phyloP scores from a whole-genome alignment of 2,888 invertebrate species.

The Netelia fuscicornis region DNA sequence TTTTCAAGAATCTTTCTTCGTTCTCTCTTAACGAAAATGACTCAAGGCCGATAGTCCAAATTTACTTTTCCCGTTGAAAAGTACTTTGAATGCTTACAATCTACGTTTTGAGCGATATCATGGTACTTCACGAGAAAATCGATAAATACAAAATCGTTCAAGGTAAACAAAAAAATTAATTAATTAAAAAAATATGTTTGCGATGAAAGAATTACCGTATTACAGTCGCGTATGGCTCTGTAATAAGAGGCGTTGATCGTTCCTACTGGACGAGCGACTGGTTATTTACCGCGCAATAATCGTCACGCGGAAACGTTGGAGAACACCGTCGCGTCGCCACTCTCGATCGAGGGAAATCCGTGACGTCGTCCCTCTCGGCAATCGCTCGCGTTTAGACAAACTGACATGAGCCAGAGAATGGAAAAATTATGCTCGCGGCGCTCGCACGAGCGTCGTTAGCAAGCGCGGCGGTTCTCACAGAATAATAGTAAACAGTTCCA shows the following conservation, averaged over 20 bases:
- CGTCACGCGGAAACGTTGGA: not conserved
- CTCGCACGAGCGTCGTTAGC: not conserved
- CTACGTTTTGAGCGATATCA: not conserved
- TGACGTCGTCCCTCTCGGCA: conserved; percentile 8
- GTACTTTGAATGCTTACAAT: not conserved
- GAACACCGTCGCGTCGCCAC: not conserved
- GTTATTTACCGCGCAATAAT: conserved; percentile 45
- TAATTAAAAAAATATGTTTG: not conserved
- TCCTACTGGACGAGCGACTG: conserved; percentile 14
- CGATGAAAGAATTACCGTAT: not conserved
- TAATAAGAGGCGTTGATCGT: not conserved
- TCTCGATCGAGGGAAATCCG: conserved; percentile 25
- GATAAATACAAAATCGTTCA: not conserved
- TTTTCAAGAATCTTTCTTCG: not conserved
- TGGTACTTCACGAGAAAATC: no score
- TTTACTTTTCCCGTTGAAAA: conserved; percentile 17
- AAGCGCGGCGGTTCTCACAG: not conserved
- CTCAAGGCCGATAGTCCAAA: conserved; percentile 19
- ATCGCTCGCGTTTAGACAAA: conserved; percentile 8
- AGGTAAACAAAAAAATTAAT: not conserved
- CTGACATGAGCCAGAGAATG: not conserved
- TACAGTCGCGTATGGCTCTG: not conserved
- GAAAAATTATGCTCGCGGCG: not conserved
- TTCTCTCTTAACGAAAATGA: not conserved
- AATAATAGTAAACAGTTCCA: not conserved